Conservation (phyloP, 2,888 invertebrate genomes). For the Drosophila testacea region DNA sequence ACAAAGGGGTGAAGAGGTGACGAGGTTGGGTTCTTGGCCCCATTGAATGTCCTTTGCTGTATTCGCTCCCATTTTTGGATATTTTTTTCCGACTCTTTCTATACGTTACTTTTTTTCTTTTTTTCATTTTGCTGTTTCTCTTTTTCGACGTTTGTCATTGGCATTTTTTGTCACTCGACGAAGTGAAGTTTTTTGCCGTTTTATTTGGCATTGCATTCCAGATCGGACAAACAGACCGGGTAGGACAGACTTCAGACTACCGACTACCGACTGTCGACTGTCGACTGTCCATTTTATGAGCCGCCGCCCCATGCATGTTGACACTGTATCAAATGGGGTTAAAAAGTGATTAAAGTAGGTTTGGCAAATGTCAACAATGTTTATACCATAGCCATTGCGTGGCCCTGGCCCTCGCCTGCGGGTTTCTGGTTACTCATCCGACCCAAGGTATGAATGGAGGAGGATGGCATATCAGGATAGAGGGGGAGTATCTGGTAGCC, state of each 20-base stretch:
- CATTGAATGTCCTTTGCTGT: constrained; percentile 40
- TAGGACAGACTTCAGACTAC: constrained; percentile 14
- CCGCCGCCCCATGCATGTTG: constrained; percentile 74
- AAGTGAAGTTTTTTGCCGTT: constrained; percentile 34
- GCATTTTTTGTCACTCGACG: constrained; percentile 70
- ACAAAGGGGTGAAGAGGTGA: neutral
- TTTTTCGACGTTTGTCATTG: constrained; percentile 76
- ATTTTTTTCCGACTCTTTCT: constrained; percentile 25
- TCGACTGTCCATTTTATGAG: constrained; percentile 76
- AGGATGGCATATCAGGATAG: too few species aligned
- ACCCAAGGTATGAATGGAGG: neutral
- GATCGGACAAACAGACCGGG: constrained; percentile 5
- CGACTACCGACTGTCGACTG: constrained; percentile 24
- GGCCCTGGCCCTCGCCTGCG: constrained; percentile 34
- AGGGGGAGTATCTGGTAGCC: constrained; percentile 16
- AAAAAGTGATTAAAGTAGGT: constrained; percentile 84
- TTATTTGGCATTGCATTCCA: constrained; percentile 44
- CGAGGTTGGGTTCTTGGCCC: constrained; percentile 11
- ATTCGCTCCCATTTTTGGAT: constrained; percentile 38
- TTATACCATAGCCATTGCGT: constrained; percentile 71
- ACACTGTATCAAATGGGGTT: constrained; percentile 84
- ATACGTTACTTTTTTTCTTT: constrained; percentile 10
- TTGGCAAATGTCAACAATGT: constrained; percentile 83
- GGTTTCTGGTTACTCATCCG: constrained; percentile 18
- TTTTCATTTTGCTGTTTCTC: constrained; percentile 33